phyloP scores from a whole-genome alignment of 2,888 invertebrate species.

The Helicoverpa assulta region DNA sequence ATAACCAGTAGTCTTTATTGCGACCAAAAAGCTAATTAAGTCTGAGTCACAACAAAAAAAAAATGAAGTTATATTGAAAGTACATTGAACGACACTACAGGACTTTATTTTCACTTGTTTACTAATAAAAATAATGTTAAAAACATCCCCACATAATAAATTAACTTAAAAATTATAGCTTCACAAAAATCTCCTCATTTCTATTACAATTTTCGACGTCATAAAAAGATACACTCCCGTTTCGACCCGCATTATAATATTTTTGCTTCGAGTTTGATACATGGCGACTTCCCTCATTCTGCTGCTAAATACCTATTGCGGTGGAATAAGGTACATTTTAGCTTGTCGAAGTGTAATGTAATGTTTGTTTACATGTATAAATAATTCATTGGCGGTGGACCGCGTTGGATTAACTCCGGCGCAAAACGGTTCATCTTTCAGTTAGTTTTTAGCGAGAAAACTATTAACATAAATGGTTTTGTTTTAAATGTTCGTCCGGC shows the following conservation, averaged over 20 bases:
- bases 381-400: slow-evolving; percentile 68
- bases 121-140: background rate
- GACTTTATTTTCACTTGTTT: background rate
- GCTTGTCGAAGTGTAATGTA: slow-evolving; percentile 15
- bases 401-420: slow-evolving; percentile 66
- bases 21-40: no score
- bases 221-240: slow-evolving; percentile 62
- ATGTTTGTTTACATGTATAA: slow-evolving; percentile 57
- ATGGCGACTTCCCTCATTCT: slow-evolving; percentile 40
- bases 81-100: no score
- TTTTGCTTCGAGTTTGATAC: slow-evolving; percentile 61
- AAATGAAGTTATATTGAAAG: no score
- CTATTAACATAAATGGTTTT: slow-evolving; percentile 66
- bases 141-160: slow-evolving; percentile 36
- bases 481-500: slow-evolving; percentile 49
- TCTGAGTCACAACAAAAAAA: no score
- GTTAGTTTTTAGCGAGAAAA: slow-evolving; percentile 65
- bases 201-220: slow-evolving; percentile 61
- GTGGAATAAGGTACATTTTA: slow-evolving; percentile 38
- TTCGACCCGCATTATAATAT: slow-evolving; percentile 63
- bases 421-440: slow-evolving; percentile 67
- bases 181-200: slow-evolving; percentile 53
- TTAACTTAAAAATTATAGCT: slow-evolving; percentile 46
- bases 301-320: slow-evolving; percentile 14
- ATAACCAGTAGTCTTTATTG: no score